These are phyloP conservation scores for Rhyzopertha dominica DNA, from an alignment of 1,140 invertebrate genomes.

Conservation along the genomic window DNA sequence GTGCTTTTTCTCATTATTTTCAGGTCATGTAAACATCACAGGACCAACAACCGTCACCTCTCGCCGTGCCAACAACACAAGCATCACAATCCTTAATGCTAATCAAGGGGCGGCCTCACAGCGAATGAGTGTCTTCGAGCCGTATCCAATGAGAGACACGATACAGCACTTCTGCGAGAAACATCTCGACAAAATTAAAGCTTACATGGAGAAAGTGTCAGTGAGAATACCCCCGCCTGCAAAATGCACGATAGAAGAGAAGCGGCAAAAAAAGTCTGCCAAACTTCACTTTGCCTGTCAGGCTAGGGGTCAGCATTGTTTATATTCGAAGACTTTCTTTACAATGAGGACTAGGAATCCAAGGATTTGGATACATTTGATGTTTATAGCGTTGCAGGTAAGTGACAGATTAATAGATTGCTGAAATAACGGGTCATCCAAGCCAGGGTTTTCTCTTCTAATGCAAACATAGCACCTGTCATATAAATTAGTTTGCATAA, in stretches of 20 bases:
- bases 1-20: no score
- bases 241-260: slow-evolving; percentile 84
- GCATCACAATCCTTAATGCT: slow-evolving; percentile 63
- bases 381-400: slow-evolving; percentile 88
- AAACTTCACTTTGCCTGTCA: slow-evolving; percentile 88
- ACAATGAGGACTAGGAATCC: slow-evolving; percentile 81
- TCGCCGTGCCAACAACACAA: slow-evolving; percentile 63
- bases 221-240: slow-evolving; percentile 80
- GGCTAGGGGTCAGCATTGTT: slow-evolving; percentile 76
- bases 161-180: slow-evolving; percentile 93
- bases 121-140: slow-evolving; percentile 80
- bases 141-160: slow-evolving; percentile 82
- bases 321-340: slow-evolving; percentile 83
- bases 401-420: slow-evolving; percentile 13
- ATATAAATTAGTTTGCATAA: no score
- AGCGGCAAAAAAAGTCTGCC: slow-evolving; percentile 75
- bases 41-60: slow-evolving; percentile 59
- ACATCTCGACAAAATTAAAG: slow-evolving; percentile 84
- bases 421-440: no score
- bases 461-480: no score
- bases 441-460: no score
- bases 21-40: slow-evolving; percentile 48
- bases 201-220: slow-evolving; percentile 83
- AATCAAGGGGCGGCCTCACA: slow-evolving; percentile 54
- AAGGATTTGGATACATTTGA: slow-evolving; percentile 89